These are phyloP conservation scores for Neelides sp. DNA, from an alignment of 1,140 invertebrate genomes.

Conservation along the genomic window DNA sequence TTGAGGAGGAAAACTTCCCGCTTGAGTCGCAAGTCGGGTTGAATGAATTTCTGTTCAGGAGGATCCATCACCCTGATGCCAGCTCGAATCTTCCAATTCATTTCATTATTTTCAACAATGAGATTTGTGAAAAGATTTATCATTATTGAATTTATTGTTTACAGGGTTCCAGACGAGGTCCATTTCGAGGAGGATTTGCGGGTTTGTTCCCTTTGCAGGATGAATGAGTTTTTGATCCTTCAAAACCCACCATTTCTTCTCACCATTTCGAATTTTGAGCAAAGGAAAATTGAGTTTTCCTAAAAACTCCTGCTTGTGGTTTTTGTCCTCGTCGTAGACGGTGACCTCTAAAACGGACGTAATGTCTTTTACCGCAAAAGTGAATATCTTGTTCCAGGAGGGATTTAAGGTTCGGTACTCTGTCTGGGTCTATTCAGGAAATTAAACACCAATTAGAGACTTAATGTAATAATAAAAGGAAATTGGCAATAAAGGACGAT, in stretches of 20 bases:
- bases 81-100: constrained; percentile 56
- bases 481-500: too few species aligned
- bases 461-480: background rate
- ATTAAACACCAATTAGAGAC: background rate
- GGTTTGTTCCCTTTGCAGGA: constrained; percentile 75
- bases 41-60: constrained; percentile 88
- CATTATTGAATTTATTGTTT: too few species aligned
- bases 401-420: constrained; percentile 95
- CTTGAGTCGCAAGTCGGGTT: constrained; percentile 89
- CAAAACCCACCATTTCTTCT: constrained; percentile 87
- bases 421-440: constrained; percentile 72
- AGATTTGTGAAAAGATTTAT: too few species aligned
- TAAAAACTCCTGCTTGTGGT: constrained; percentile 95
- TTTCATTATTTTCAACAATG: background rate
- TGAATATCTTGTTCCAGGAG: constrained; percentile 97
- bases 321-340: constrained; percentile 94
- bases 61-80: constrained; percentile 86
- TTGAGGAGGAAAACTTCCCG: constrained; percentile 84
- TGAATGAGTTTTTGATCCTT: constrained; percentile 89
- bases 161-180: constrained; percentile 83
- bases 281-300: constrained; percentile 86
- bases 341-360: constrained; percentile 93
- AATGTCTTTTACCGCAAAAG: constrained; percentile 94
- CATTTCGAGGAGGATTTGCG: constrained; percentile 86
- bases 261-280: constrained; percentile 71